A percentile compares a stretch with the other conserved stretches of the same genome.
phyloP scores from a whole-genome alignment of 35 echinoderm and acorn worm species.

The Ophiothrix spiculata region DNA sequence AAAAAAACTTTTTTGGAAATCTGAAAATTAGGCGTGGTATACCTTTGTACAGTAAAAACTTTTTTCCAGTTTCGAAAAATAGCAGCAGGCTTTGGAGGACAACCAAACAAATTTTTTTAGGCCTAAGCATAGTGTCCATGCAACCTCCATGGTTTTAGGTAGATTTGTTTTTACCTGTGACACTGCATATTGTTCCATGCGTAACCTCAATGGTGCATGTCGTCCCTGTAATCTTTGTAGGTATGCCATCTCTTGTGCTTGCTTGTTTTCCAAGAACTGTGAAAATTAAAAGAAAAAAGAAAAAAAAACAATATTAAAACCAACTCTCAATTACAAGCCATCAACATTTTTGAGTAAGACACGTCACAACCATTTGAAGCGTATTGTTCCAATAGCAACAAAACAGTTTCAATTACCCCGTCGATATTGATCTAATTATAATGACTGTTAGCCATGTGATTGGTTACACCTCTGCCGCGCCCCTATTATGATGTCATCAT shows the following conservation, averaged over 20 bases:
- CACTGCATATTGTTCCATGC: slow-evolving; percentile 75
- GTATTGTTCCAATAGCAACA: neutral
- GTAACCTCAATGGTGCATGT: slow-evolving; percentile 84
- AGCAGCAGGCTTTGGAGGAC: too few species aligned
- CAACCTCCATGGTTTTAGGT: neutral
- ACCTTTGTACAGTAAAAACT: too few species aligned
- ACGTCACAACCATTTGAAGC: neutral
- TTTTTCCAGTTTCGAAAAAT: too few species aligned
- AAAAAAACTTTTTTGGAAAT: too few species aligned
- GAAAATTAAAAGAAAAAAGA: slow-evolving; percentile 17
- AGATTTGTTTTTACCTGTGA: slow-evolving; percentile 62
- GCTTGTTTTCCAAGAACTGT: slow-evolving; percentile 55
- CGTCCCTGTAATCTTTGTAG: slow-evolving; percentile 75
- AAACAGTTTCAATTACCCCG: neutral
- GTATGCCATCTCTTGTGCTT: slow-evolving; percentile 60
- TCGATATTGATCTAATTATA: neutral
- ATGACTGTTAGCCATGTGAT: neutral
- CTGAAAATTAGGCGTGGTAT: too few species aligned
- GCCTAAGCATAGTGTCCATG: too few species aligned
- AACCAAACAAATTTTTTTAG: too few species aligned
- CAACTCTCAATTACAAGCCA: neutral
- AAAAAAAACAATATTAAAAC: slow-evolving; percentile 21
- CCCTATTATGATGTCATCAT: neutral
- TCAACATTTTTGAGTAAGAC: neutral
- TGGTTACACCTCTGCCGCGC: neutral